phyloP scores from a whole-genome alignment of 2,797 vertebrate genomes.

The Aeoliscus strigatus region DNA sequence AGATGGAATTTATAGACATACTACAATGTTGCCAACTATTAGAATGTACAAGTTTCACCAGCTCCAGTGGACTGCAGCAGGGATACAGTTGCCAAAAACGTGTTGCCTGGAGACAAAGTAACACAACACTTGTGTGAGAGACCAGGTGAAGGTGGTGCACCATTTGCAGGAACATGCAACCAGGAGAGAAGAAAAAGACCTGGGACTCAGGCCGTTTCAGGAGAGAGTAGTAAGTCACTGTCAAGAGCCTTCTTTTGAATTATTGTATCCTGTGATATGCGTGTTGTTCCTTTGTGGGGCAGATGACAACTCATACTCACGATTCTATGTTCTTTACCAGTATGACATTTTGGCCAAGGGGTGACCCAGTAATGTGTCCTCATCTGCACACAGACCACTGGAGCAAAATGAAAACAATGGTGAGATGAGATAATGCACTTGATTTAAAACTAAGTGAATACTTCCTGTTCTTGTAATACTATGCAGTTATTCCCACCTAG shows the following conservation, averaged over 20 bases:
- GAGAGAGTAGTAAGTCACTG: constrained; percentile 48
- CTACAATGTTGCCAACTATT: too few relatives aligned
- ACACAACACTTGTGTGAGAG: constrained; percentile 42
- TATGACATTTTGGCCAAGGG: constrained; percentile 60
- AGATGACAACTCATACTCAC: constrained; percentile 20
- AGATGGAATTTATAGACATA: too few relatives aligned
- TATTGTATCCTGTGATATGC: too few relatives aligned
- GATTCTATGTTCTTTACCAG: constrained; percentile 39
- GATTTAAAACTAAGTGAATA: background rate
- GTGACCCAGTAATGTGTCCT: constrained; percentile 53
- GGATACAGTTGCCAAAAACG: constrained; percentile 19
- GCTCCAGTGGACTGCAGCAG: constrained; percentile 16
- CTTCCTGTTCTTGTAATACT: background rate
- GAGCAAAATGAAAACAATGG: constrained; percentile 68
- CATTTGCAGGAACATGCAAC: constrained; percentile 41
- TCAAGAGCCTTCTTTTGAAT: too few relatives aligned
- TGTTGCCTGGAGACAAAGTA: constrained; percentile 59
- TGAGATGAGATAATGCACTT: constrained; percentile 14
- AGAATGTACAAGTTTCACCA: constrained; percentile 12
- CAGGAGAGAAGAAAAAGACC: constrained; percentile 23
- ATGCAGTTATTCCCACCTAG: constrained; percentile 34
- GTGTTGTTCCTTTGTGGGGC: too few relatives aligned
- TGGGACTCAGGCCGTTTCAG: constrained; percentile 45
- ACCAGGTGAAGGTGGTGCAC: constrained; percentile 3
- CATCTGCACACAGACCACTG: constrained; percentile 64